Evolutionary conservation across 2,888 invertebrate genomes (phyloP).

Genomic region (Cyaniris semiargus): DNA sequence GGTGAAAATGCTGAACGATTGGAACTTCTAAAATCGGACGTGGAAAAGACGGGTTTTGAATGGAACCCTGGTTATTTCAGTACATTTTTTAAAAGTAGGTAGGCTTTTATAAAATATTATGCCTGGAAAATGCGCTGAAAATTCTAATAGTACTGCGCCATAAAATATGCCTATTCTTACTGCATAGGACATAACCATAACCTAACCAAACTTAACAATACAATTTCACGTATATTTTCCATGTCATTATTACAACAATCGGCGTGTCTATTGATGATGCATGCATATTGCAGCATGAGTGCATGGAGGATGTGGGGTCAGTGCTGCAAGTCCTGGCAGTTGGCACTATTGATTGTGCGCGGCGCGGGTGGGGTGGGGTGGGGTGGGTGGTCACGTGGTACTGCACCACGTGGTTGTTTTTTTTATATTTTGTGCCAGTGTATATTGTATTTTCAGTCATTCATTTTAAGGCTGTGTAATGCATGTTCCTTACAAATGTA

Average conservation of each 20-base stretch:
- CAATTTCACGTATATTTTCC: background rate
- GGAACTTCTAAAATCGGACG: background rate
- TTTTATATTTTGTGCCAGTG: background rate
- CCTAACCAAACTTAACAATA: background rate
- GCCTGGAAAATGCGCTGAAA: background rate
- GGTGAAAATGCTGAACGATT: background rate
- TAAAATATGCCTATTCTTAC: background rate
- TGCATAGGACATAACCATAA: background rate
- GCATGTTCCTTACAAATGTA: background rate
- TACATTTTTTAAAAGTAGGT: too few species aligned
- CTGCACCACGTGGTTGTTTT: background rate
- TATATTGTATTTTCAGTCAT: background rate
- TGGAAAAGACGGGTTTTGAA: background rate
- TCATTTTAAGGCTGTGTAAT: background rate
- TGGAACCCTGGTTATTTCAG: background rate
- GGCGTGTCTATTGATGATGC: background rate
- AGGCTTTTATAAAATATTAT: background rate
- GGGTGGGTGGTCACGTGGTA: slow-evolving; percentile 44
- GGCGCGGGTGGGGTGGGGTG: slow-evolving; percentile 43
- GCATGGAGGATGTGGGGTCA: slow-evolving; percentile 37
- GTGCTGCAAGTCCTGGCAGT: slow-evolving; percentile 49
- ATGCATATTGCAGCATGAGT: slow-evolving; percentile 33
- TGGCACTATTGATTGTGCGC: slow-evolving; percentile 61
- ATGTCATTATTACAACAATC: background rate
- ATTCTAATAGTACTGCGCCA: background rate